Evolutionary conservation across 1,140 invertebrate genomes (phyloP).

Genomic region (Drosophila erecta): DNA sequence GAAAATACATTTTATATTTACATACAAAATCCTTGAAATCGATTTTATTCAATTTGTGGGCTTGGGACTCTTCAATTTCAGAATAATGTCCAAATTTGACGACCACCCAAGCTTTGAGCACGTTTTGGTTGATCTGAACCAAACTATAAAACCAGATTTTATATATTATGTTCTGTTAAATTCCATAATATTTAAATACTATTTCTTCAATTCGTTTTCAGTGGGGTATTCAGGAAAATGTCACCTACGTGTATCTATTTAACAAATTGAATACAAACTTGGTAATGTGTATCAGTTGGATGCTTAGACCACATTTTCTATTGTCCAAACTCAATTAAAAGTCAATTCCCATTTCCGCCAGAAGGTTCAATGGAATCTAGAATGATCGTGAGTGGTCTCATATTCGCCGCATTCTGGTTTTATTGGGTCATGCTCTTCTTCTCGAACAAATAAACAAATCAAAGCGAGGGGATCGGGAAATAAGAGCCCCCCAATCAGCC

Average conservation of each 20-base stretch:
- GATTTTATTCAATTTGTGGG: constrained; percentile 1
- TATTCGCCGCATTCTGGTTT: constrained; percentile 23
- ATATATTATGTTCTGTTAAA: too few species aligned
- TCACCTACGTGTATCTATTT: not conserved
- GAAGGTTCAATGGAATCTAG: constrained; percentile 24
- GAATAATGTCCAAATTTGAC: not conserved
- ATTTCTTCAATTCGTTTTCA: too few species aligned
- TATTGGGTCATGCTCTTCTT: constrained; percentile 71
- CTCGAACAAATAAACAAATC: constrained; percentile 52
- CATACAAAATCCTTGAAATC: constrained; percentile 20
- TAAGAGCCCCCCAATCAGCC: constrained; percentile 55
- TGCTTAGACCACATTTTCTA: not conserved
- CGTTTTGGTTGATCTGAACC: too few species aligned
- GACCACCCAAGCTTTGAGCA: not conserved
- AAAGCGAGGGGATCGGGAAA: constrained; percentile 23
- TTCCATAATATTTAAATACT: too few species aligned
- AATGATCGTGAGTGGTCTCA: constrained; percentile 17
- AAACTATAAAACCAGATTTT: too few species aligned
- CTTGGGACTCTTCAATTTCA: not conserved
- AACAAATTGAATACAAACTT: too few species aligned
- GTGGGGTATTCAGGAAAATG: too few species aligned
- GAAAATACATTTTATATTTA: constrained; percentile 69
- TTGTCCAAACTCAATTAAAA: not conserved
- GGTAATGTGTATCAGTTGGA: not conserved
- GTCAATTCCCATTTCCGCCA: not conserved